These are phyloP conservation scores for Pachyuromys duprasi DNA, from an alignment of 2,797 vertebrate genomes.

Conservation along the genomic window DNA sequence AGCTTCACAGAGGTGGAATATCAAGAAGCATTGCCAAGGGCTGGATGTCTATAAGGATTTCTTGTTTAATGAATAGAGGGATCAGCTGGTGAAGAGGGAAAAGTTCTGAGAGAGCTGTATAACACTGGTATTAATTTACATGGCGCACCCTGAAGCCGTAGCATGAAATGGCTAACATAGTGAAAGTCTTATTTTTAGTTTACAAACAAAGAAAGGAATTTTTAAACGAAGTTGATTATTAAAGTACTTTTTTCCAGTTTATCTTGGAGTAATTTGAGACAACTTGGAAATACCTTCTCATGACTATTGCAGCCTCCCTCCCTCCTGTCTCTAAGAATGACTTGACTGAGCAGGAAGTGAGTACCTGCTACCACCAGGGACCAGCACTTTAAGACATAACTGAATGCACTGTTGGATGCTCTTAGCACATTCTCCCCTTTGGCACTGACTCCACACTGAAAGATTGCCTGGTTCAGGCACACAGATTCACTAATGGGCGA, in stretches of 20 bases:
- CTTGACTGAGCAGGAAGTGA: slow-evolving; percentile 14
- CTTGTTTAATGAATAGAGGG: background rate
- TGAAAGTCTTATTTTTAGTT: background rate
- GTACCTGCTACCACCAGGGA: slow-evolving; percentile 1
- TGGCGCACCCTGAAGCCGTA: background rate
- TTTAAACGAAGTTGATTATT: background rate
- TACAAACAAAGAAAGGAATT: background rate
- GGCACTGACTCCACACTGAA: background rate
- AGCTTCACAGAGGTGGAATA: background rate
- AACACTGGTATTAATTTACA: background rate
- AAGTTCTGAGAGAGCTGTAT: background rate
- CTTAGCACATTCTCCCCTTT: slow-evolving; percentile 6
- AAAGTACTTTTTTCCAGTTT: background rate
- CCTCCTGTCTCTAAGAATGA: background rate
- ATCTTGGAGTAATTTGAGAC: slow-evolving; percentile 15
- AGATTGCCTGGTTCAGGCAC: background rate
- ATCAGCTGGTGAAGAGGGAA: background rate
- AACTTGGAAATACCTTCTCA: slow-evolving; percentile 2
- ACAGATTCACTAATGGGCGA: slow-evolving; percentile 50
- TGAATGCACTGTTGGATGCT: background rate
- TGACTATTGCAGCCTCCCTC: background rate
- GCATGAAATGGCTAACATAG: background rate
- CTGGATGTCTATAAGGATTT: background rate
- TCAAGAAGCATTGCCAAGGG: background rate
- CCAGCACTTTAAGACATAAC: slow-evolving; percentile 17